A percentile compares a stretch with the other conserved stretches of the same genome.
Conservation (phyloP, 2,888 invertebrate species). For the Lissocephala sabroskyi region DNA sequence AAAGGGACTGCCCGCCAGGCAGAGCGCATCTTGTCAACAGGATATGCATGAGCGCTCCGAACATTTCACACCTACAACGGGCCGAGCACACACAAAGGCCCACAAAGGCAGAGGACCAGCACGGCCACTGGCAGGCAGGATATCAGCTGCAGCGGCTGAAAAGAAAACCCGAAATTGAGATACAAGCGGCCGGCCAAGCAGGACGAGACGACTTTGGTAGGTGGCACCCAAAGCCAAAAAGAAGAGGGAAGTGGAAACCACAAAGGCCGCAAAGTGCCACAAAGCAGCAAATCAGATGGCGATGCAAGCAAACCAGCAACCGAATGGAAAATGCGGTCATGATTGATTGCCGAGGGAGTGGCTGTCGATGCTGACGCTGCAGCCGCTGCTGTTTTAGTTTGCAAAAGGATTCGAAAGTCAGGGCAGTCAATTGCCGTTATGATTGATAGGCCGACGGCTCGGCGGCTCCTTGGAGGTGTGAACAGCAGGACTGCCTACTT, state of each 20-base stretch:
- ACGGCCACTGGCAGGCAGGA: too few relatives aligned
- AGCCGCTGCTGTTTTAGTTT: conserved; percentile 41
- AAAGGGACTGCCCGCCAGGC: conserved; percentile 8
- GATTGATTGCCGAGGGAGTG: conserved; percentile 53
- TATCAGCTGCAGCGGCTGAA: conserved; percentile 45
- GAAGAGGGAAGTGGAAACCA: conserved; percentile 26
- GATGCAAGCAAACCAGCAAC: conserved; percentile 34
- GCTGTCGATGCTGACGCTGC: conserved; percentile 47
- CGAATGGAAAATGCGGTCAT: conserved; percentile 44
- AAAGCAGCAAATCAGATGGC: conserved; percentile 5
- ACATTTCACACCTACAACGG: conserved; percentile 67
- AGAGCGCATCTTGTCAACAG: conserved; percentile 52
- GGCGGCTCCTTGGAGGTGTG: conserved; percentile 33
- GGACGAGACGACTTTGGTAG: conserved; percentile 7
- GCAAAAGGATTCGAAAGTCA: conserved; percentile 33
- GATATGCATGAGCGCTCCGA: conserved; percentile 66
- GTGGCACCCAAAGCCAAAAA: conserved; percentile 15
- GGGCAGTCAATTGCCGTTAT: conserved; percentile 42
- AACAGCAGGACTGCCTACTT: conserved; percentile 32
- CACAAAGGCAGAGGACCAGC: conserved; percentile 21
- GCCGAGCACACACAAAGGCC: conserved; percentile 15
- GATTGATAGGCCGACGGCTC: conserved; percentile 39
- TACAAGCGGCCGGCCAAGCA: conserved; percentile 5
- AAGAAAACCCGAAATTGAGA: conserved; percentile 38
- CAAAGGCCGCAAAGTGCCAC: conserved; percentile 33